Percentiles rank a stretch among this genome's conserved stretches.
These are phyloP conservation scores for Tetragnatha versicolor DNA, from an alignment of 1,140 invertebrate species.

Conservation along the genomic window DNA sequence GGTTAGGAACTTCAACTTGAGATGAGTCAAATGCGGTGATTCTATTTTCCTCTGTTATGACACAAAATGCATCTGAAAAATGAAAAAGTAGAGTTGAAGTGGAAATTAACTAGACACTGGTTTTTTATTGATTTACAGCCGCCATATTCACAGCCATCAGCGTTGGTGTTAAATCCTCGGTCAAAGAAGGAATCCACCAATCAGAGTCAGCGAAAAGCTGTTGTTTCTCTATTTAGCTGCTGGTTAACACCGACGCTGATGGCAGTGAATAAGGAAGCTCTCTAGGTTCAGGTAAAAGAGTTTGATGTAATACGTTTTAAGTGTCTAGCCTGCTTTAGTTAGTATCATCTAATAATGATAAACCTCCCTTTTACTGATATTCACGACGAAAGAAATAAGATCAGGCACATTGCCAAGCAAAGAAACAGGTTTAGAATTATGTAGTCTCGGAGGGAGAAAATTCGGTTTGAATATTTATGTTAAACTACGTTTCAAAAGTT, in stretches of 20 bases:
- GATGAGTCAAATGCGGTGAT: neutral
- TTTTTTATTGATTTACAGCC: neutral
- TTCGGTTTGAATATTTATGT: too few relatives aligned
- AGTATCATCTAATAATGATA: too few relatives aligned
- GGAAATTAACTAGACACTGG: neutral
- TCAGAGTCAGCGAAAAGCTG: neutral
- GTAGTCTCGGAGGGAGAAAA: too few relatives aligned
- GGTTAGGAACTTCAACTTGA: neutral
- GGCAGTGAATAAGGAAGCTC: neutral
- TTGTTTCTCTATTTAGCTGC: neutral
- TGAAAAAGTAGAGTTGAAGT: neutral
- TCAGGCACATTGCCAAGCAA: too few relatives aligned
- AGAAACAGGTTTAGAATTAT: too few relatives aligned
- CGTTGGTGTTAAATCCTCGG: neutral
- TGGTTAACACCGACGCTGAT: neutral
- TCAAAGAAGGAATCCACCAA: neutral
- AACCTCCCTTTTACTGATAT: too few relatives aligned
- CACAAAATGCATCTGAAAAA: constrained; percentile 1
- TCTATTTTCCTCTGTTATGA: neutral
- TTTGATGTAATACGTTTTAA: too few relatives aligned
- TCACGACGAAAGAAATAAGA: too few relatives aligned
- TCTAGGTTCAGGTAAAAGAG: too few relatives aligned
- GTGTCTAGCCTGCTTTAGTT: too few relatives aligned
- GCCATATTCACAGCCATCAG: too few relatives aligned
- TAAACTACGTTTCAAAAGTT: too few relatives aligned